These are phyloP conservation scores for Rhamnusium bicolor DNA, from an alignment of 2,888 invertebrate species.

Conservation along the genomic window DNA sequence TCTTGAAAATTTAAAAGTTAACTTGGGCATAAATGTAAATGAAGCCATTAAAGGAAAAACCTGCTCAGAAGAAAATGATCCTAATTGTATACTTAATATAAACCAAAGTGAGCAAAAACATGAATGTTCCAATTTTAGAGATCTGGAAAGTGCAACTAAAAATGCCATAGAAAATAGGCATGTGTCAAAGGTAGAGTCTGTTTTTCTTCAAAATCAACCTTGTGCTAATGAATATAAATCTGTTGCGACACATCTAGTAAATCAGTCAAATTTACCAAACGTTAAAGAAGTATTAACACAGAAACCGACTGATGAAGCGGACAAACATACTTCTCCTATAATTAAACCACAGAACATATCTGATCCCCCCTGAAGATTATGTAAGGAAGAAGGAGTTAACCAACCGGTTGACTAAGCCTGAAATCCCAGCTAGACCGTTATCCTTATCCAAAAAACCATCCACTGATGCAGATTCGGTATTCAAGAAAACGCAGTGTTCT, in stretches of 20 bases:
- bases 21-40: not conserved
- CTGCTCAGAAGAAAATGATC: not conserved
- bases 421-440: slow-evolving; percentile 86
- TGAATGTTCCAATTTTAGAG: not conserved
- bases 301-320: not conserved
- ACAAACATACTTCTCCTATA: not conserved
- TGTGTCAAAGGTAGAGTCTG: not conserved
- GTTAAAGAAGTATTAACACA: not conserved
- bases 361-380: slow-evolving; percentile 68
- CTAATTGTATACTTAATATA: not conserved
- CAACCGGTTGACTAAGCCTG: slow-evolving; percentile 78
- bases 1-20: not conserved
- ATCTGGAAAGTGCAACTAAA: not conserved
- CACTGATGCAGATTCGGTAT: slow-evolving; percentile 62
- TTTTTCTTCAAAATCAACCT: not conserved
- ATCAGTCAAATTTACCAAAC: not conserved
- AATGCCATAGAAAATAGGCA: not conserved
- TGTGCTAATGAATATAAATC: not conserved
- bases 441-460: slow-evolving; percentile 72
- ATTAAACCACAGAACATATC: not conserved
- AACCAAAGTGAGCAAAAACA: not conserved
- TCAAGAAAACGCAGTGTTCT: slow-evolving; percentile 78
- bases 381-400: slow-evolving; percentile 71
- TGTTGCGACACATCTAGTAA: not conserved
- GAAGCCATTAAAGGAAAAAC: not conserved